These are phyloP conservation scores for Scomber scombrus DNA, from an alignment of 2,113 vertebrate species.

Conservation along the genomic window DNA sequence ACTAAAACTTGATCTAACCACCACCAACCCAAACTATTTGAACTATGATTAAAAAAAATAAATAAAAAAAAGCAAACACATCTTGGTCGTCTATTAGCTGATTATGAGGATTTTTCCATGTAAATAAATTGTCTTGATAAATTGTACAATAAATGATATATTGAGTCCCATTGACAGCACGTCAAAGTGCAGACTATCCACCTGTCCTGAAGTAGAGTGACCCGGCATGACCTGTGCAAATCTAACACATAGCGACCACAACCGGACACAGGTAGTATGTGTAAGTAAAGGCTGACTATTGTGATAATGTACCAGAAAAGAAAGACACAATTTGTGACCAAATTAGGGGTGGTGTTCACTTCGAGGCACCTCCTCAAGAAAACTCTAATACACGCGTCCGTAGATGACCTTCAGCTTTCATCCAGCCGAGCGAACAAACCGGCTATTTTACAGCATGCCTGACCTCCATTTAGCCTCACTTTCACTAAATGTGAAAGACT, in stretches of 20 bases:
- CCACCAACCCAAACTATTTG: no score
- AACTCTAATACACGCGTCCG: not conserved
- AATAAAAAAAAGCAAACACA: not conserved
- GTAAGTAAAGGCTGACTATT: not conserved
- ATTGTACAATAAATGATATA: not conserved
- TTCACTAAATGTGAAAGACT: not conserved
- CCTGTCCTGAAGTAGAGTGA: not conserved
- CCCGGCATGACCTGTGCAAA: conserved; percentile 7
- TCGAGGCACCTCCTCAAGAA: not conserved
- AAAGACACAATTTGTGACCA: not conserved
- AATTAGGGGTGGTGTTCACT: not conserved
- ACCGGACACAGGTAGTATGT: not conserved
- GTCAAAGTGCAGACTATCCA: not conserved
- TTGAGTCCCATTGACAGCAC: not conserved
- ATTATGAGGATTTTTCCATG: not conserved
- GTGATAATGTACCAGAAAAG: not conserved
- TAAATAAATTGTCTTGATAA: not conserved
- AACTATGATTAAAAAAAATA: no score
- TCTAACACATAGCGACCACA: not conserved
- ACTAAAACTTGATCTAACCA: not conserved
- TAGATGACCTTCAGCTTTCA: conserved; percentile 73
- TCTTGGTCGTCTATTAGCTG: not conserved
- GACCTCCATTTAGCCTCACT: not conserved
- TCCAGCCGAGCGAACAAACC: not conserved
- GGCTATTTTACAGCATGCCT: rapidly evolving